Percentiles rank a stretch among this genome's conserved stretches.
These are phyloP conservation scores for Camarhynchus parvulus DNA, from an alignment of 2,113 vertebrate species.

Conservation along the genomic window DNA sequence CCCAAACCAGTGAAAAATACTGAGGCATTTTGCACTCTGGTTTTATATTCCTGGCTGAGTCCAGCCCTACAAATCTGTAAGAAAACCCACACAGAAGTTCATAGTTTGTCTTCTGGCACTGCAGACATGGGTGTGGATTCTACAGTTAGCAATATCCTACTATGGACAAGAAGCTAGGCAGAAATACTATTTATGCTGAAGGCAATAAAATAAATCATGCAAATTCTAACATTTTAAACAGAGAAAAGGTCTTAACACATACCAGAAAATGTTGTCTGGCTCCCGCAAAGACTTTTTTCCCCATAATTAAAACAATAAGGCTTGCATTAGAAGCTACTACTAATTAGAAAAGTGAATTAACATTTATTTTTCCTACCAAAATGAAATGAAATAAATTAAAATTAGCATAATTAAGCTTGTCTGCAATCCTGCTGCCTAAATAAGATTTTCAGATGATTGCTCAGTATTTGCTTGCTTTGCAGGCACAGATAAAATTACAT, in stretches of 20 bases:
- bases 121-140: background rate
- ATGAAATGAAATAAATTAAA: conserved; percentile 24
- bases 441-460: conserved; percentile 23
- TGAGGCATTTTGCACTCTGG: background rate
- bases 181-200: conserved; percentile 13
- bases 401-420: background rate
- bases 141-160: background rate
- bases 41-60: background rate
- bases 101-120: background rate
- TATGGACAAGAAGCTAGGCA: conserved; percentile 8
- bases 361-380: conserved; percentile 25
- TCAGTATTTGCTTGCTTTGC: conserved; percentile 41
- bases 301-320: background rate
- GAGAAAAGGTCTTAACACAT: conserved; percentile 33
- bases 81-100: conserved; percentile 5
- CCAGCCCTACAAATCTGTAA: background rate
- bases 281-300: background rate
- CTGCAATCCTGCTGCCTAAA: conserved; percentile 59
- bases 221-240: conserved; percentile 26
- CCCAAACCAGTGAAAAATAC: background rate
- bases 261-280: background rate
- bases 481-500: conserved; percentile 49
- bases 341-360: conserved; percentile 23
- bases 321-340: background rate
- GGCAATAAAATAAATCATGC: conserved; percentile 25